These are phyloP conservation scores for Mormyrops attenuatus DNA, from an alignment of 2,797 vertebrate species.

Conservation along the genomic window DNA sequence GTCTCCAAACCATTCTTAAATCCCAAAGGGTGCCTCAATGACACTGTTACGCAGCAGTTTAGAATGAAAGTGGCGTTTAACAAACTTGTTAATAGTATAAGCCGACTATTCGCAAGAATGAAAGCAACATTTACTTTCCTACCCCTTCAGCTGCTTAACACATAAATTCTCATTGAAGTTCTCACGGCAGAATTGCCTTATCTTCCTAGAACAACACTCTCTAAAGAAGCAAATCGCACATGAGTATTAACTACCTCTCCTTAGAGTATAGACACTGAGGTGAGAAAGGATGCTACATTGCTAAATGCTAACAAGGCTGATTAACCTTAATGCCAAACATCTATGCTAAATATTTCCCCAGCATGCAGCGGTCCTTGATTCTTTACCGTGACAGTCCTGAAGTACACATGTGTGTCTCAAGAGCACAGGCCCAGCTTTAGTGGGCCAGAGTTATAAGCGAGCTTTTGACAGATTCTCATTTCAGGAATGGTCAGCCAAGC, in stretches of 20 bases:
- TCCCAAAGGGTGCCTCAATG: neutral
- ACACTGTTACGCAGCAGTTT: neutral
- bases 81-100: neutral
- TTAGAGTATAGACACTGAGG: neutral
- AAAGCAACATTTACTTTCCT: neutral
- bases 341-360: neutral
- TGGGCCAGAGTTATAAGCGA: neutral
- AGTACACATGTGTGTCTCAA: neutral
- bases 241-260: neutral
- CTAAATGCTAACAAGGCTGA: neutral
- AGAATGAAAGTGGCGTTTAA: neutral
- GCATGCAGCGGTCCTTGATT: neutral
- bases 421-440: neutral
- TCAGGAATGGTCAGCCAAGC: neutral
- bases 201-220: neutral
- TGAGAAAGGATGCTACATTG: neutral
- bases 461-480: neutral
- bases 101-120: neutral
- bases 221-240: neutral
- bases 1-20: neutral
- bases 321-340: neutral
- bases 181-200: neutral
- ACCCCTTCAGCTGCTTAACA: neutral
- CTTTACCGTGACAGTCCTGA: neutral
- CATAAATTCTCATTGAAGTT: neutral